Base-by-base conservation (phyloP, 2,888 invertebrate species). In the Camptogramma bilineatum region DNA sequence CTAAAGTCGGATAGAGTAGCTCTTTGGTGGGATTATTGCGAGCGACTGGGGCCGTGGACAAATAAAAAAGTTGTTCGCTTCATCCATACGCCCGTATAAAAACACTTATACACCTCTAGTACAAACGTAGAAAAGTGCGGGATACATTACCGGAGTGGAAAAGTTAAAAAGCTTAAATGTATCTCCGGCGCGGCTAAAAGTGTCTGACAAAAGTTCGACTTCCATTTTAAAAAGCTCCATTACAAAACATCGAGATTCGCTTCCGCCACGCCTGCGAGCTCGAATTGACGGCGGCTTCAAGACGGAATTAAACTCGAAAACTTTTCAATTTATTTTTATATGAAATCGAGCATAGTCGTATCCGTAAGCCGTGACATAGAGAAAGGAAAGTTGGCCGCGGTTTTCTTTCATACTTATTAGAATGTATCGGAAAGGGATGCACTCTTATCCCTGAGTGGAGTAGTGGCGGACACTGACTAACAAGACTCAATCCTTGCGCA, bases 141-240 rank as follows among this genome's bases (percentile, higher is more conserved):
- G 88, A 90, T 92, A 92, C 91, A 92, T 92, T 93, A 92, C 91
- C 86, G 89, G 90, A 92, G 91, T 91, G 91, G 91, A 91, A 93
- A 93, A 93, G 93, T 93, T 93, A 92, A 92, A 93, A 92, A 92
- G 93, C 92, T 92, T 93, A 93, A 93, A 93, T 92, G 93, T 93
- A 92, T 92, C 91, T 90, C 91, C 84, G 87, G 87, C 89, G 87
- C 88, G 91, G 92, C 93, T 92, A 91, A 92, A 92, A 93, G 93
- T 91, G 90, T 92, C 92, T 91, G 91, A 93, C 93, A 92, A 92
- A 93, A 92, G 92, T 93, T 93, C 91, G 91, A 90, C 90, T 92
- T 90, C 90, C 91, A 92, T 93, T 93, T 92, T 93, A 93, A 93
- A 93, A 92, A 93, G 93, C 92, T 91, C 92, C 92, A 93, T 92